Conservation (phyloP, 2,113 vertebrate species). For the Lucifuga dentata region DNA sequence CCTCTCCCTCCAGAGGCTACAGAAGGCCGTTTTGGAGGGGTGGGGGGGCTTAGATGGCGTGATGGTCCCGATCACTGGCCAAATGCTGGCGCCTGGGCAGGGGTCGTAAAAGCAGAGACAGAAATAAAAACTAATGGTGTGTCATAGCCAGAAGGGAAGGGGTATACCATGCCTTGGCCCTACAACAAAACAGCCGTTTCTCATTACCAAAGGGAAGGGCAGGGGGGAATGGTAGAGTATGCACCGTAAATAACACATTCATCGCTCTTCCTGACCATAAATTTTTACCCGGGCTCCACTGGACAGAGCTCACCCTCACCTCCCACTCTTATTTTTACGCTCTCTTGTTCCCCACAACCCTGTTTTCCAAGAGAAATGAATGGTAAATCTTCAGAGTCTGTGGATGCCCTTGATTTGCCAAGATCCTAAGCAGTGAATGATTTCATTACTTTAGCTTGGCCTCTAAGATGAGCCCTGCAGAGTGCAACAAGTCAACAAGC, state of each 20-base stretch:
- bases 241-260: conserved; percentile 82
- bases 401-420: conserved; percentile 58
- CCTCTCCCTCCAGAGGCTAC: conserved; percentile 13
- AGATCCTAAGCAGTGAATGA: conserved; percentile 64
- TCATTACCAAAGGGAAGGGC: conserved; percentile 83
- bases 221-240: conserved; percentile 78
- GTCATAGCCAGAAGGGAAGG: conserved; percentile 81
- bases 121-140: conserved; percentile 86
- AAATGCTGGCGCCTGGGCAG: conserved; percentile 71
- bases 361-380: conserved; percentile 64
- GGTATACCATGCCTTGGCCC: conserved; percentile 65
- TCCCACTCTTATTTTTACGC: conserved; percentile 63
- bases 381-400: conserved; percentile 61
- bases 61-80: conserved; percentile 60
- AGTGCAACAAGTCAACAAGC: conserved; percentile 42
- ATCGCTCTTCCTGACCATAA: conserved; percentile 82
- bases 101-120: conserved; percentile 79
- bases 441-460: conserved; percentile 69
- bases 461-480: conserved; percentile 33
- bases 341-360: conserved; percentile 34
- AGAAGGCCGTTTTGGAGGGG: conserved; percentile 66
- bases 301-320: conserved; percentile 68
- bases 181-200: conserved; percentile 83
- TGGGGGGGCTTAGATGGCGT: conserved; percentile 55
- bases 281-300: conserved; percentile 76